Percentiles rank a stretch among this genome's conserved stretches.
phyloP scores from a whole-genome alignment of 2,113 vertebrate species.

The Fukomys damarensis region DNA sequence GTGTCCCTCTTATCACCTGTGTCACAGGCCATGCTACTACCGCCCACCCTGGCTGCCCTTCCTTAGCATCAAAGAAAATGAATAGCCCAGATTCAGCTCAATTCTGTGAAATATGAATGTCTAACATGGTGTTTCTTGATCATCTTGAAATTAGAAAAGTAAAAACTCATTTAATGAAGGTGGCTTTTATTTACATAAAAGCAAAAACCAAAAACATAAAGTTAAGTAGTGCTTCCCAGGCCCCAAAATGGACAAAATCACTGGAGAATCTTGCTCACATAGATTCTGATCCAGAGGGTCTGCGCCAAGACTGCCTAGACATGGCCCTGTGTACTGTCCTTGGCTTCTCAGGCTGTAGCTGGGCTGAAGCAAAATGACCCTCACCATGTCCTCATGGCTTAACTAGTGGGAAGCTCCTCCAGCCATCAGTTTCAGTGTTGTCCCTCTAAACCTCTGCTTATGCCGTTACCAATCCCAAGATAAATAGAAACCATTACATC shows the following conservation, averaged over 20 bases:
- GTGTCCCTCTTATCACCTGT: not conserved
- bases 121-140: not conserved
- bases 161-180: not conserved
- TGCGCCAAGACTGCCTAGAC: not conserved
- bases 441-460: not conserved
- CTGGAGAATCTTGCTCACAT: not conserved
- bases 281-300: not conserved
- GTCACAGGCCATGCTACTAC: not conserved
- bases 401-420: not conserved
- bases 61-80: not conserved
- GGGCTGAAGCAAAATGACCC: not conserved
- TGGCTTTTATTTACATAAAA: conserved; percentile 10
- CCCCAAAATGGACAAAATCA: not conserved
- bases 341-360: not conserved
- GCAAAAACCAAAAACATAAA: not conserved
- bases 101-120: not conserved
- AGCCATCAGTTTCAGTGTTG: not conserved
- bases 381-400: not conserved
- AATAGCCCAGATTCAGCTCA: not conserved
- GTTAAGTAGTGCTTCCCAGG: not conserved
- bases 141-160: not conserved
- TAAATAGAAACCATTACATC: not conserved
- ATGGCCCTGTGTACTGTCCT: not conserved
- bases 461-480: not conserved
- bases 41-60: no score